These are phyloP conservation scores for Sylvia atricapilla DNA, from an alignment of 2,113 vertebrate species.

Conservation along the genomic window DNA sequence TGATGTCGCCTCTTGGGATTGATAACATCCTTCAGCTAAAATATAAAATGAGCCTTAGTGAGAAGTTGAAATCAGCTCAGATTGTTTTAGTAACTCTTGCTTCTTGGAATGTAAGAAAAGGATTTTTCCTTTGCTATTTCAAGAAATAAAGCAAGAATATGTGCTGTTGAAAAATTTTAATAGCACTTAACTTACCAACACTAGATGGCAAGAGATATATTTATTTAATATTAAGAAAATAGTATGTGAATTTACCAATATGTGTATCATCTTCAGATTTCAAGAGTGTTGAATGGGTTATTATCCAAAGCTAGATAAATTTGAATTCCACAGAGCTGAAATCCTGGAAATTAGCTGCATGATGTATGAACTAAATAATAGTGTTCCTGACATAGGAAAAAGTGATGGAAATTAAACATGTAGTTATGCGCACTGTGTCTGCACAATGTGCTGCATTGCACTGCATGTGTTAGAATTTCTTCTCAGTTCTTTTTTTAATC, in stretches of 20 bases:
- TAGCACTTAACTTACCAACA: conserved; percentile 45
- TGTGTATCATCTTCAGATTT: conserved; percentile 37
- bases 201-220: conserved; percentile 63
- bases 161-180: conserved; percentile 57
- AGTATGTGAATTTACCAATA: conserved; percentile 53
- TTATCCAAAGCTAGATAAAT: conserved; percentile 66
- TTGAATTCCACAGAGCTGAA: conserved; percentile 65
- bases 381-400: conserved; percentile 77
- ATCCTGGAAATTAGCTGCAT: conserved; percentile 74
- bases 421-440: conserved; percentile 86
- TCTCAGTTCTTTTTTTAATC: conserved; percentile 98
- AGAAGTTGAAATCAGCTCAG: conserved; percentile 67
- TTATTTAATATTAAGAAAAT: conserved; percentile 49
- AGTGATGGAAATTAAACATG: conserved; percentile 83
- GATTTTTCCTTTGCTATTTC: conserved; percentile 52
- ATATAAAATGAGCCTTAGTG: conserved; percentile 65
- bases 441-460: conserved; percentile 86
- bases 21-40: conserved; percentile 66
- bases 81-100: conserved; percentile 59
- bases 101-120: conserved; percentile 65
- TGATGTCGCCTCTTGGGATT: conserved; percentile 67
- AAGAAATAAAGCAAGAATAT: conserved; percentile 51
- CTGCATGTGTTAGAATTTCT: conserved; percentile 91
- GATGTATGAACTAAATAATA: conserved; percentile 79
- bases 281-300: conserved; percentile 52